Evolutionary conservation across 2,113 vertebrate genomes (phyloP).

Genomic region (Prinia subflava): DNA sequence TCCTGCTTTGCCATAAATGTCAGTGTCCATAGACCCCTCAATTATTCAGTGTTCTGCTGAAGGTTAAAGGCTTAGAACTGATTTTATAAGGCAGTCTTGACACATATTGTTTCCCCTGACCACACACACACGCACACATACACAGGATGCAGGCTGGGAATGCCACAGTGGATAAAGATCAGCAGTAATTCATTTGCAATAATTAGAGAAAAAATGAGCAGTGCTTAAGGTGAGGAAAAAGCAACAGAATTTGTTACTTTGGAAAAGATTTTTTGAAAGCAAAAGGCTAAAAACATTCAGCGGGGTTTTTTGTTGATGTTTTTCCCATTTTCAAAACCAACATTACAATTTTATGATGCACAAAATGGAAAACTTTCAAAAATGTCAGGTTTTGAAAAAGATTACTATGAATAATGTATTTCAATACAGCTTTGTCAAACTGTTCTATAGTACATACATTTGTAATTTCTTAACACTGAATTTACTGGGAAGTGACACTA

Average conservation of each 20-base stretch:
- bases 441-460: constrained; percentile 61
- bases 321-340: not conserved
- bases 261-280: not conserved
- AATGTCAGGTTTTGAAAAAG: constrained; percentile 72
- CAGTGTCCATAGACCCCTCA: constrained; percentile 70
- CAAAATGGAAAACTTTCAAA: constrained; percentile 67
- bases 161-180: not conserved
- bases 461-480: constrained; percentile 79
- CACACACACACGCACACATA: not conserved
- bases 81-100: constrained; percentile 74
- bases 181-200: not conserved
- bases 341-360: constrained; percentile 32
- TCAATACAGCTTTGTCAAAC: constrained; percentile 71
- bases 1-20: constrained; percentile 76
- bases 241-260: not conserved
- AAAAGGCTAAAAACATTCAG: not conserved
- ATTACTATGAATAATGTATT: constrained; percentile 83
- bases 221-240: not conserved
- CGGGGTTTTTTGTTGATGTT: not conserved
- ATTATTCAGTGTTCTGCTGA: constrained; percentile 75
- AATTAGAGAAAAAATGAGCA: not conserved
- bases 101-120: constrained; percentile 71
- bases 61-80: constrained; percentile 77
- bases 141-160: not conserved
- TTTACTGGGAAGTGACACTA: constrained; percentile 80